Percentiles rank a stretch among this genome's conserved stretches.
These are phyloP conservation scores for Dendrolimus kikuchii DNA, from an alignment of 1,140 invertebrate genomes.

Conservation along the genomic window DNA sequence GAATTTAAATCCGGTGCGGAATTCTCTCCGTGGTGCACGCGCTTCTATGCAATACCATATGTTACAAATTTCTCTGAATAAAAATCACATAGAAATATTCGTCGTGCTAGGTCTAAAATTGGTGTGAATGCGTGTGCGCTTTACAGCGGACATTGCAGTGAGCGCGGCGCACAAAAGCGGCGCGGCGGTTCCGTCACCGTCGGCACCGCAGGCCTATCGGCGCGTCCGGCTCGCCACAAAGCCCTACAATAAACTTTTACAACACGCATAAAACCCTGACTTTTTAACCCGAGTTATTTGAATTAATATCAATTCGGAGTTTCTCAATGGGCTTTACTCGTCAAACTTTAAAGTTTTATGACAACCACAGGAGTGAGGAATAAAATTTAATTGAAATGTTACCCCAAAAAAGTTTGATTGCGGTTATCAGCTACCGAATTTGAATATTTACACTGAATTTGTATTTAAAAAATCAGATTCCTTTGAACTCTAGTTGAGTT, in stretches of 20 bases:
- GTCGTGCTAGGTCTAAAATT: not conserved
- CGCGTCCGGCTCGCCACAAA: conserved; percentile 65
- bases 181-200: conserved; percentile 44
- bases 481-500: too few relatives aligned
- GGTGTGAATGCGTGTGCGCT: conserved; percentile 1
- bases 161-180: conserved; percentile 14
- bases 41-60: too few relatives aligned
- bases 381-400: conserved; percentile 72
- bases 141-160: conserved; percentile 8
- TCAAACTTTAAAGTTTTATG: conserved; percentile 71
- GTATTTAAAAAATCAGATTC: conserved; percentile 13
- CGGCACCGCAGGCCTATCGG: conserved; percentile 49
- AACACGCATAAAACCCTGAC: conserved; percentile 69
- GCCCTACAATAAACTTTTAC: conserved; percentile 69
- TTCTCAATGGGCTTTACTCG: conserved; percentile 70
- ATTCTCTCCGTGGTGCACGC: too few relatives aligned
- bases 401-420: conserved; percentile 64
- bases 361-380: conserved; percentile 62
- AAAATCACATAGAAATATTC: too few relatives aligned
- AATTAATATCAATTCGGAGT: conserved; percentile 72
- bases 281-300: conserved; percentile 72
- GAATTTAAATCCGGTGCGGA: too few relatives aligned
- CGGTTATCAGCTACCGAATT: conserved; percentile 69
- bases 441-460: conserved; percentile 66
- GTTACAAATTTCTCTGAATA: too few relatives aligned